Conservation (phyloP, 2,113 vertebrate species). For the Archilochus colubris region DNA sequence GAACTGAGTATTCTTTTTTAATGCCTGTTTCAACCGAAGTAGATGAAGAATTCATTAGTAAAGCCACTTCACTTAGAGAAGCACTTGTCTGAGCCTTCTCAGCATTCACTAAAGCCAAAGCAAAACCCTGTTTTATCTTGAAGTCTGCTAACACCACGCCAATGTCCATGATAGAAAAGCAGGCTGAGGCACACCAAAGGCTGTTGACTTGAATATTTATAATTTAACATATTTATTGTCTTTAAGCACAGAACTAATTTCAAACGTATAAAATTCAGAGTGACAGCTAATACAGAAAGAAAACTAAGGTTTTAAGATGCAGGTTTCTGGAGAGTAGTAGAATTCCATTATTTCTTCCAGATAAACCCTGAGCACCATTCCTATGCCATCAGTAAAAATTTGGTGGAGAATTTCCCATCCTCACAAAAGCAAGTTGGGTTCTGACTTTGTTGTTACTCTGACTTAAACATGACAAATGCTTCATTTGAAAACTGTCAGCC, state of each 20-base stretch:
- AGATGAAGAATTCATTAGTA: conserved; percentile 5
- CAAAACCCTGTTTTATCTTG: background rate
- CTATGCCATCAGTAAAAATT: background rate
- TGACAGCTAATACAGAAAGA: background rate
- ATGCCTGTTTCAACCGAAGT: background rate
- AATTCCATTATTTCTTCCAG: background rate
- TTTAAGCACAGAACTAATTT: background rate
- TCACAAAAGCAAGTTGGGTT: background rate
- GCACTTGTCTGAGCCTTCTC: background rate
- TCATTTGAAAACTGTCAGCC: conserved; percentile 42
- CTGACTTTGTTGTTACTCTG: conserved; percentile 25
- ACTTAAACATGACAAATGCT: conserved; percentile 7
- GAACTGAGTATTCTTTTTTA: background rate
- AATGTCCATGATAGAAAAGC: background rate
- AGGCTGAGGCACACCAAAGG: background rate
- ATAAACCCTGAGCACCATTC: background rate
- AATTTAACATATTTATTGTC: background rate
- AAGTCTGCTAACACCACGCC: background rate
- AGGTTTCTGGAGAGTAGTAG: background rate
- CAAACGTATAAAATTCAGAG: background rate
- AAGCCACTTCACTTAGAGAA: background rate
- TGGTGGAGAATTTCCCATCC: background rate
- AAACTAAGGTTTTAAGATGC: background rate
- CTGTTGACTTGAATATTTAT: background rate
- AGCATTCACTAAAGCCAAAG: background rate